phyloP scores from a whole-genome alignment of 37 sponge, comb jelly and placozoan genomes.

The Corticium candelabrum region DNA sequence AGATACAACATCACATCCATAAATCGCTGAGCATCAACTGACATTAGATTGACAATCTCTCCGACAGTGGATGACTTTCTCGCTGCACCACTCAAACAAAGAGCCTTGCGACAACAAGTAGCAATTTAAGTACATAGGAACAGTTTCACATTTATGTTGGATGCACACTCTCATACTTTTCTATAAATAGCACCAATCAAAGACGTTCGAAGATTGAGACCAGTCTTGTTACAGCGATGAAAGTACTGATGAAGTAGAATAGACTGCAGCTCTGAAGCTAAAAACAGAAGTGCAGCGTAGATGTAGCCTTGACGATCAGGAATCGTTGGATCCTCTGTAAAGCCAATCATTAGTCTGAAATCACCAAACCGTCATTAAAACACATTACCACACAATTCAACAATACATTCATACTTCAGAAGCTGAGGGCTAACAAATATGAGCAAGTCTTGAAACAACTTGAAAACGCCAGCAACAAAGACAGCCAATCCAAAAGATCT shows the following conservation, averaged over 20 bases:
- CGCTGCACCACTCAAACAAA: slow-evolving; percentile 60
- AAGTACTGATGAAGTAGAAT: slow-evolving; percentile 74
- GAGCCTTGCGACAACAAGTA: too few species aligned
- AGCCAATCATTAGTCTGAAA: slow-evolving; percentile 42
- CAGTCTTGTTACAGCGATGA: slow-evolving; percentile 35
- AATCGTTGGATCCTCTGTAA: slow-evolving; percentile 15
- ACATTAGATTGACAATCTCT: slow-evolving; percentile 98
- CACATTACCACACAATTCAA: neutral
- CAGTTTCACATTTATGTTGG: neutral
- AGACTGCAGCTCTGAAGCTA: slow-evolving; percentile 49
- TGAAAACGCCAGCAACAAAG: slow-evolving; percentile 48
- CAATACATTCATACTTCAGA: slow-evolving; percentile 45
- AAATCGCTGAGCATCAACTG: slow-evolving; percentile 90
- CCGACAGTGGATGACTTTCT: slow-evolving; percentile 66
- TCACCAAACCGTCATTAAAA: neutral
- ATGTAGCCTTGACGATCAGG: slow-evolving; percentile 62
- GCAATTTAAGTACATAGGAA: neutral
- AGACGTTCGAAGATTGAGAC: slow-evolving; percentile 63
- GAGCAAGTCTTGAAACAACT: slow-evolving; percentile 48
- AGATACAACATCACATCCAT: slow-evolving; percentile 82
- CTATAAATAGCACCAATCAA: slow-evolving; percentile 73
- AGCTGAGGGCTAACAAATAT: slow-evolving; percentile 70
- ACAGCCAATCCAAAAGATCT: slow-evolving; percentile 54
- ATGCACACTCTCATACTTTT: slow-evolving; percentile 72
- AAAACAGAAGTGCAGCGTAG: slow-evolving; percentile 56